These are phyloP conservation scores for Varroa destructor DNA, from an alignment of 1,140 invertebrate species.

Conservation along the genomic window DNA sequence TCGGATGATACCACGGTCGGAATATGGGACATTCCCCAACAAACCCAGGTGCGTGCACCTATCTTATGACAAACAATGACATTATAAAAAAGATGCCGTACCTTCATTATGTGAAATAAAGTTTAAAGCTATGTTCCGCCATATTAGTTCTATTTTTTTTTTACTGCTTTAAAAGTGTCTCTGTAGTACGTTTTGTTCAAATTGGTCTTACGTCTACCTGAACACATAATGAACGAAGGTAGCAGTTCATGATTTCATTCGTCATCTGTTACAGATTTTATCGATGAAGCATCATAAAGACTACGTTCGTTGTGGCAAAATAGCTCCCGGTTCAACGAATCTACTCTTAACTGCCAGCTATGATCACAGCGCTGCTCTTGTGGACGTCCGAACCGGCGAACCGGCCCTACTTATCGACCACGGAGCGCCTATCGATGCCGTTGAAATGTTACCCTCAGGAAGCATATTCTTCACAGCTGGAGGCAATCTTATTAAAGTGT, in stretches of 20 bases:
- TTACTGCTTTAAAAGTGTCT: too few relatives aligned
- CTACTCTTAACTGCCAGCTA: slow-evolving; percentile 57
- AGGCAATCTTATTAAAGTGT: slow-evolving; percentile 78
- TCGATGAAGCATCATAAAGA: slow-evolving; percentile 36
- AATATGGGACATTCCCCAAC: slow-evolving; percentile 77
- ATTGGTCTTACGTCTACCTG: too few relatives aligned
- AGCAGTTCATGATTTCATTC: background rate
- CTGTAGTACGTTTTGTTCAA: too few relatives aligned
- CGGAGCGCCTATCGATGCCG: slow-evolving; percentile 73
- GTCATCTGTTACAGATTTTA: slow-evolving; percentile 25
- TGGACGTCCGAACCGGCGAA: slow-evolving; percentile 58
- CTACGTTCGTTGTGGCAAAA: slow-evolving; percentile 39
- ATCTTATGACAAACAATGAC: slow-evolving; percentile 47
- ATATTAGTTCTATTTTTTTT: too few relatives aligned
- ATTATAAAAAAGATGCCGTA: background rate
- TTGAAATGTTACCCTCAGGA: slow-evolving; percentile 74
- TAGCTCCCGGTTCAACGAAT: slow-evolving; percentile 30
- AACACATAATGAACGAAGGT: too few relatives aligned
- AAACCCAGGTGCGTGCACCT: slow-evolving; percentile 54
- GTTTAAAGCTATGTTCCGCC: too few relatives aligned
- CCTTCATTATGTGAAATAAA: too few relatives aligned
- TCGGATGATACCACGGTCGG: slow-evolving; percentile 81
- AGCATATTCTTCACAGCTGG: slow-evolving; percentile 81
- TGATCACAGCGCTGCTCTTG: slow-evolving; percentile 76
- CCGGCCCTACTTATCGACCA: slow-evolving; percentile 65